phyloP scores from a whole-genome alignment of 2,797 vertebrate genomes.

The Danio albolineatus region DNA sequence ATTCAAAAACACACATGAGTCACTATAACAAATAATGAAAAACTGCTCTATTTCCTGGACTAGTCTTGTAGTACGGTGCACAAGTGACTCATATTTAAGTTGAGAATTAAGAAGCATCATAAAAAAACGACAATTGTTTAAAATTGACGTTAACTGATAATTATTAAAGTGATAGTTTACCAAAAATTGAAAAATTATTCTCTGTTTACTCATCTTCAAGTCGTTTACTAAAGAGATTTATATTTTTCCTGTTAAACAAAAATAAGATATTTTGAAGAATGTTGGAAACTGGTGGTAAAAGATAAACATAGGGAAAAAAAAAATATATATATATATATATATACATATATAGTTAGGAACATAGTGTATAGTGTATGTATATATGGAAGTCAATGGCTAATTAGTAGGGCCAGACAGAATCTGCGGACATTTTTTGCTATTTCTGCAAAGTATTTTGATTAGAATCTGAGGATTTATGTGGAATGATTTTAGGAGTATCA shows the following conservation, averaged over 20 bases:
- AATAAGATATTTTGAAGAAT: not conserved
- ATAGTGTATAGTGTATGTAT: too few species aligned
- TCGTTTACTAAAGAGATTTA: not conserved
- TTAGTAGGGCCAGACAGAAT: too few species aligned
- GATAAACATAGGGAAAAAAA: too few species aligned
- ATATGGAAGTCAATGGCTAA: not conserved
- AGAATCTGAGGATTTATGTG: too few species aligned
- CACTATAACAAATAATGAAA: slow-evolving; percentile 53
- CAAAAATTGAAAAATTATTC: not conserved
- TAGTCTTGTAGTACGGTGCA: not conserved
- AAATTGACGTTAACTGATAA: not conserved
- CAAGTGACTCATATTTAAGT: slow-evolving; percentile 8
- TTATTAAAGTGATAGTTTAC: not conserved
- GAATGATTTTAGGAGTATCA: too few species aligned
- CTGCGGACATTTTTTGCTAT: too few species aligned
- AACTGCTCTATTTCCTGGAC: slow-evolving; percentile 52
- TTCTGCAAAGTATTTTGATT: too few species aligned
- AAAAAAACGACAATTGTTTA: not conserved
- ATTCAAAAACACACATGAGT: slow-evolving; percentile 39
- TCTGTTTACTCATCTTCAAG: not conserved
- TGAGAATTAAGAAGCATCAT: not conserved
- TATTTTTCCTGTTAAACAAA: not conserved
- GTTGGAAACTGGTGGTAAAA: too few species aligned
- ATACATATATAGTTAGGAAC: too few species aligned
- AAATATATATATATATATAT: too few species aligned